Base-by-base conservation (phyloP, 2,888 invertebrate species). In the Brenthis ino region DNA sequence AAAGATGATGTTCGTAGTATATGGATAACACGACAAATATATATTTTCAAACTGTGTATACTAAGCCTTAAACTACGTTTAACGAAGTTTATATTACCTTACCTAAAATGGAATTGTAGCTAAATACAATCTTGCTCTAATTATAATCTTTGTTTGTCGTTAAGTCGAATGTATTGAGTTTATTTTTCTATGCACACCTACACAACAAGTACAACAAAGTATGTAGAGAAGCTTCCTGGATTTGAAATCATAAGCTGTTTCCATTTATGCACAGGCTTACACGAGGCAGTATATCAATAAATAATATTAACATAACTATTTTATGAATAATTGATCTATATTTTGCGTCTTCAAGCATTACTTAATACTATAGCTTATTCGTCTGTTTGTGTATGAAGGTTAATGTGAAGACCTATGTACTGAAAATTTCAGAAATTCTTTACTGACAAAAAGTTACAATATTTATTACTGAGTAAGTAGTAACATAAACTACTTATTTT, bases 51-150 rank as follows among this genome's bases (percentile, higher is more conserved):
- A 63, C 13, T 37, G 37, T 63, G 37, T 53, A 28, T 8, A 12
- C 28, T 11, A 55, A 50, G 28, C 28, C 33, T 56, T 56, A 56
- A 5, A 64, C 43, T 43, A 6, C 12, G 37, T 33, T 37, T 48
- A 64, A 64, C 43, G n/a, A 12, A 20, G 37, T 33, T 37, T 56
- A 64, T 55, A 11, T 43, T 56, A 43, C 24, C 47, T 56, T 50
- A 24, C 65, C 54, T 58, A 54, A 66, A 58, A 60, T 48, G 66
- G 54, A 16, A 20, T 58, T 58, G 60, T 33, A 28, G 28, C n/a
- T 66, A 24, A 28, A 54, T 20, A 66, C 24, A 53, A 58, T 54
- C 47, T 28, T 66, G 60, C 47, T 60, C 54, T 60, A 58, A 54
- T 65, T 66, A 55, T 54, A 48, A 55, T 28, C 50, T 28, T n/a